Conservation (phyloP, 2,797 vertebrate genomes). For the Chromis chromis region DNA sequence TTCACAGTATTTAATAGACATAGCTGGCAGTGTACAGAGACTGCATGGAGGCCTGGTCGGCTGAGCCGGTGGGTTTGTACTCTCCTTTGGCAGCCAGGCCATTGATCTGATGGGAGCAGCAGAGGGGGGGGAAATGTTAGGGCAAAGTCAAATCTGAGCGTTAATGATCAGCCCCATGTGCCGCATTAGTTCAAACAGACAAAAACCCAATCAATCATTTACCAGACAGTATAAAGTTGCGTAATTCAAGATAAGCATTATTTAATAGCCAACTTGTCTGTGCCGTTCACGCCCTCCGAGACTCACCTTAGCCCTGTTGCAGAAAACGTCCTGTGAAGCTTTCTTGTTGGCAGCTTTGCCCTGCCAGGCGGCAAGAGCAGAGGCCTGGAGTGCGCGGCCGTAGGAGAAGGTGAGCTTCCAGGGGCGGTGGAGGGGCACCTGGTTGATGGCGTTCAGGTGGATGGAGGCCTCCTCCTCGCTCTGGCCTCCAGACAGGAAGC, state of each 20-base stretch:
- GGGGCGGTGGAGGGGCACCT: slow-evolving; percentile 88
- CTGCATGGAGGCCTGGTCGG: slow-evolving; percentile 86
- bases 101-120: slow-evolving; percentile 87
- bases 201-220: slow-evolving; percentile 67
- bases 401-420: slow-evolving; percentile 98
- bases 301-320: slow-evolving; percentile 90
- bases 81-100: slow-evolving; percentile 92
- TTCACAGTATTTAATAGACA: slow-evolving; percentile 85
- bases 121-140: slow-evolving; percentile 4
- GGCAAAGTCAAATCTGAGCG: slow-evolving; percentile 69
- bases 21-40: slow-evolving; percentile 94
- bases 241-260: slow-evolving; percentile 35
- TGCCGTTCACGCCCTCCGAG: background rate
- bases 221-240: slow-evolving; percentile 41
- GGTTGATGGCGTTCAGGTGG: slow-evolving; percentile 96
- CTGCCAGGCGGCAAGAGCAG: slow-evolving; percentile 91
- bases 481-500: slow-evolving; percentile 97
- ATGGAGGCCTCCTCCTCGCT: slow-evolving; percentile 97
- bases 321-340: slow-evolving; percentile 91
- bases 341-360: slow-evolving; percentile 91
- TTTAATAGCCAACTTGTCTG: background rate
- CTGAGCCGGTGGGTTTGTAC: slow-evolving; percentile 87
- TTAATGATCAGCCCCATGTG: slow-evolving; percentile 75
- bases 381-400: slow-evolving; percentile 95
- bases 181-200: slow-evolving; percentile 32